These are phyloP conservation scores for Drosophila nigrodunni DNA, from an alignment of 1,140 invertebrate species.

Conservation along the genomic window DNA sequence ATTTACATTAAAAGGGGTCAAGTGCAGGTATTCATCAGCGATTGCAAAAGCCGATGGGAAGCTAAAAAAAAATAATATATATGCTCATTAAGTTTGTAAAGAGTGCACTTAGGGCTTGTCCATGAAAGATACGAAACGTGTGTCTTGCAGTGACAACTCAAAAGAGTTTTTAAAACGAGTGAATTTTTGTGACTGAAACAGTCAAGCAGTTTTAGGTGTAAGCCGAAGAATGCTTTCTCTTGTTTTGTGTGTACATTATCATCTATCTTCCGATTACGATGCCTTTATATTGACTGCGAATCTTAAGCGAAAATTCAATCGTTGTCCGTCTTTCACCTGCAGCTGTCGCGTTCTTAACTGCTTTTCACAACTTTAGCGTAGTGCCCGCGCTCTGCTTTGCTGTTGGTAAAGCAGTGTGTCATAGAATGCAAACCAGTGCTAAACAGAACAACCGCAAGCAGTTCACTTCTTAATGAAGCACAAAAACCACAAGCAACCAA, in stretches of 20 bases:
- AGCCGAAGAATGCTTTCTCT: background rate
- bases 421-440: background rate
- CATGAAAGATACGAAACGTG: slow-evolving; percentile 16
- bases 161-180: slow-evolving; percentile 10
- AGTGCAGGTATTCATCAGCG: slow-evolving; percentile 56
- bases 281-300: no score
- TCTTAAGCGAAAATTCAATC: no score
- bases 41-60: slow-evolving; percentile 49
- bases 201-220: background rate
- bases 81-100: slow-evolving; percentile 18
- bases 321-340: no score
- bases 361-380: no score
- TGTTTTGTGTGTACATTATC: no score
- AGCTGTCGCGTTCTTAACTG: no score
- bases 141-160: slow-evolving; percentile 12
- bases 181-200: background rate
- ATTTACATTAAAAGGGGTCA: slow-evolving; percentile 61
- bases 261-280: no score
- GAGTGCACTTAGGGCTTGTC: slow-evolving; percentile 22
- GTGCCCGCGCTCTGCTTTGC: no score
- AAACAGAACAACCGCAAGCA: background rate
- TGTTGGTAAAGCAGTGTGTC: background rate
- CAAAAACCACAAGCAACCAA: background rate
- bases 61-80: slow-evolving; percentile 11
- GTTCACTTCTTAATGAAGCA: background rate